Percentiles rank a stretch among this genome's conserved stretches.
Evolutionary conservation across 2,797 vertebrate genomes (phyloP).

Genomic region (Crax fasciolata): DNA sequence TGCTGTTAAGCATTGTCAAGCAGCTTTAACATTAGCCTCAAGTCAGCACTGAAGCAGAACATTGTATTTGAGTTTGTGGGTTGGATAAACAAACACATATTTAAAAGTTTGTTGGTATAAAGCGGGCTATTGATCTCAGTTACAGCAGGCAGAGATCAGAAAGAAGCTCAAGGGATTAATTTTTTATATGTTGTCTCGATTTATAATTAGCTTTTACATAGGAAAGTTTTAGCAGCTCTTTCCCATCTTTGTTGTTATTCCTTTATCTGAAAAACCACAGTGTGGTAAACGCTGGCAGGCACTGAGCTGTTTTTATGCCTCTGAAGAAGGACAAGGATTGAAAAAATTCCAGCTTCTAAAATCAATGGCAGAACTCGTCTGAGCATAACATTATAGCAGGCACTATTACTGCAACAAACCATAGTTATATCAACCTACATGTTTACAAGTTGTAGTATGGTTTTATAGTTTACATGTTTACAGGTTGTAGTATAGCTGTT

Average conservation of each 20-base stretch:
- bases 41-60: neutral
- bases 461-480: no score
- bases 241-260: neutral
- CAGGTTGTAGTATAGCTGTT: neutral
- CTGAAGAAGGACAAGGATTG: neutral
- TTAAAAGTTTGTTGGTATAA: neutral
- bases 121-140: neutral
- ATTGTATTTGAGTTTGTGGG: neutral
- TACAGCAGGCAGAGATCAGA: neutral
- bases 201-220: conserved; percentile 6
- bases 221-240: neutral
- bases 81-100: neutral
- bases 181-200: neutral
- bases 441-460: neutral
- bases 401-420: neutral
- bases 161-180: neutral
- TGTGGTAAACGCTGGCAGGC: neutral
- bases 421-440: neutral
- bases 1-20: neutral
- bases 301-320: neutral
- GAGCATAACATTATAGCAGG: neutral
- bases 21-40: neutral
- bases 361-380: neutral
- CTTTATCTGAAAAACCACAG: conserved; percentile 30
- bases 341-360: conserved; percentile 11